Evolutionary conservation across 2,888 invertebrate species (phyloP).

Genomic region (Scaptomyza caliginosa): DNA sequence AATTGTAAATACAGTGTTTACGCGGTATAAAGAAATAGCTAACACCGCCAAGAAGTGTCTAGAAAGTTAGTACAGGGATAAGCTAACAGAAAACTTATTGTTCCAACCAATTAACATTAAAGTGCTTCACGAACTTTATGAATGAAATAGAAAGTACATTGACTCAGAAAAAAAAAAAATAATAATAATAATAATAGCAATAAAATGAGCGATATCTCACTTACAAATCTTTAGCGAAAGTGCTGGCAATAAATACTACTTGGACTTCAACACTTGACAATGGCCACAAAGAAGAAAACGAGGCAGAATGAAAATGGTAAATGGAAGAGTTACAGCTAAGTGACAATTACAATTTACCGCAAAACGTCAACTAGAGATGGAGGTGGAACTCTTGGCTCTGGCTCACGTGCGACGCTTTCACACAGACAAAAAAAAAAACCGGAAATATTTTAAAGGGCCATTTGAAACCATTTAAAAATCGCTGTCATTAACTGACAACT

Average conservation of each 20-base stretch:
- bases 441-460: slow-evolving; percentile 49
- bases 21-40: not conserved
- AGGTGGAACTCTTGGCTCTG: not conserved
- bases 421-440: slow-evolving; percentile 38
- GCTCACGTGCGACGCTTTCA: slow-evolving; percentile 56
- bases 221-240: slow-evolving; percentile 62
- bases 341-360: slow-evolving; percentile 30
- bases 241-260: slow-evolving; percentile 41
- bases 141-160: slow-evolving; percentile 71
- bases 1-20: slow-evolving; percentile 2
- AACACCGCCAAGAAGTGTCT: not conserved
- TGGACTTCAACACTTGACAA: slow-evolving; percentile 29
- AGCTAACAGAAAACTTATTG: not conserved
- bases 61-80: not conserved
- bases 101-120: slow-evolving; percentile 38
- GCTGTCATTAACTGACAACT: slow-evolving; percentile 21
- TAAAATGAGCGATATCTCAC: slow-evolving; percentile 33
- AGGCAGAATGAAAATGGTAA: slow-evolving; percentile 32
- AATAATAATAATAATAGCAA: slow-evolving; percentile 19
- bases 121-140: slow-evolving; percentile 47
- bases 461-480: slow-evolving; percentile 19
- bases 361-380: not conserved
- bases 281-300: slow-evolving; percentile 10
- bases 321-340: slow-evolving; percentile 24
- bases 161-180: slow-evolving; percentile 25